phyloP scores from a whole-genome alignment of 2,888 invertebrate genomes.

The Spicauda simplicius region DNA sequence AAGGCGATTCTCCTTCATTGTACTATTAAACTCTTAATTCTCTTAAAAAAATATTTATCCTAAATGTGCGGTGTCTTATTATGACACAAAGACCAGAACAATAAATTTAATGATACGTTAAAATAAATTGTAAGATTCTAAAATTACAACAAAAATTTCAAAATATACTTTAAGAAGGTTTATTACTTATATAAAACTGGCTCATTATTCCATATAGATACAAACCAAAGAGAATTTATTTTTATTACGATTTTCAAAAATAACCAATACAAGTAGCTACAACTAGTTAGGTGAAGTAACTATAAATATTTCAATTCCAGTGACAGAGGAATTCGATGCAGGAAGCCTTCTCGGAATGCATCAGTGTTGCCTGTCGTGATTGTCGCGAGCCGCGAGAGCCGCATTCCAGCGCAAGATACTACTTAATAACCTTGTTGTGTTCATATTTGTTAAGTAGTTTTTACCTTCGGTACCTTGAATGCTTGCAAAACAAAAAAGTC shows the following conservation, averaged over 20 bases:
- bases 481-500: not conserved
- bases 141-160: no score
- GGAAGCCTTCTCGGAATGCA: slow-evolving; percentile 11
- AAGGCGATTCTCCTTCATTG: no score
- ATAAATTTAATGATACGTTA: no score
- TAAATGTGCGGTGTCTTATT: no score
- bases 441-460: not conserved
- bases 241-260: not conserved
- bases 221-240: no score
- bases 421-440: slow-evolving; percentile 5
- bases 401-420: slow-evolving; percentile 20
- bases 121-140: no score
- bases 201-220: no score
- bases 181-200: no score
- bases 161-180: no score
- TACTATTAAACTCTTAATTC: no score
- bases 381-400: slow-evolving; percentile 11
- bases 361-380: slow-evolving; percentile 14
- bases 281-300: not conserved
- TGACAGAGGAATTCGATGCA: slow-evolving; percentile 7
- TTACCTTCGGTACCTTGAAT: not conserved
- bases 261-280: not conserved
- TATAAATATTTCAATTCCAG: not conserved
- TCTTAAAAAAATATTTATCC: no score
- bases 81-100: no score